phyloP scores from a whole-genome alignment of 53 echinoderm and acorn worm species.

The Echinometra lucunter region DNA sequence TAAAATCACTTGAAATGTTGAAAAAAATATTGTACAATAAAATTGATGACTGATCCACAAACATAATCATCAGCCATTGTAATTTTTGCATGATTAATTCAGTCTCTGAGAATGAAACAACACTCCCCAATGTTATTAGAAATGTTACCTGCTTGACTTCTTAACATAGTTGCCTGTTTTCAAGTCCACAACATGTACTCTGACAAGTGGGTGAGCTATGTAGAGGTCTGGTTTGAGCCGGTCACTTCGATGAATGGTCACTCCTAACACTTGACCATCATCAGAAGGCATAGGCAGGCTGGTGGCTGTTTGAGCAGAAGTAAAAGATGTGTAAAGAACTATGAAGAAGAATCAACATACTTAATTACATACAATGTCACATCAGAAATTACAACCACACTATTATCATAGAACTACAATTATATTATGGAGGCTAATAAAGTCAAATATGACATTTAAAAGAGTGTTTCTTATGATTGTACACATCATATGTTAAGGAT shows the following conservation, averaged over 20 bases:
- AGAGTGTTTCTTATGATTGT: no score
- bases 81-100: neutral
- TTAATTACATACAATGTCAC: neutral
- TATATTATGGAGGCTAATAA: no score
- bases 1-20: neutral
- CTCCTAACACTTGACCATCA: conserved; percentile 89
- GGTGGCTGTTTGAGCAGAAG: conserved; percentile 16
- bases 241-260: conserved; percentile 92
- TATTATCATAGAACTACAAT: no score
- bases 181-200: conserved; percentile 91
- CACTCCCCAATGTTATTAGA: neutral
- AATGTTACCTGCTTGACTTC: conserved; percentile 79
- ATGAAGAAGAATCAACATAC: no score
- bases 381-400: no score
- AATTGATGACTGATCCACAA: neutral
- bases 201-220: conserved; percentile 94
- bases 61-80: neutral
- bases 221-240: conserved; percentile 94
- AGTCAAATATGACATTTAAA: no score
- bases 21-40: neutral
- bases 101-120: neutral
- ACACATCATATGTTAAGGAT: no score
- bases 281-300: conserved; percentile 72
- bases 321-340: neutral
- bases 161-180: conserved; percentile 91